A percentile compares a stretch with the other conserved stretches of the same genome.
Evolutionary conservation across 1,140 invertebrate species (phyloP).

Genomic region (Bradysia coprophila): DNA sequence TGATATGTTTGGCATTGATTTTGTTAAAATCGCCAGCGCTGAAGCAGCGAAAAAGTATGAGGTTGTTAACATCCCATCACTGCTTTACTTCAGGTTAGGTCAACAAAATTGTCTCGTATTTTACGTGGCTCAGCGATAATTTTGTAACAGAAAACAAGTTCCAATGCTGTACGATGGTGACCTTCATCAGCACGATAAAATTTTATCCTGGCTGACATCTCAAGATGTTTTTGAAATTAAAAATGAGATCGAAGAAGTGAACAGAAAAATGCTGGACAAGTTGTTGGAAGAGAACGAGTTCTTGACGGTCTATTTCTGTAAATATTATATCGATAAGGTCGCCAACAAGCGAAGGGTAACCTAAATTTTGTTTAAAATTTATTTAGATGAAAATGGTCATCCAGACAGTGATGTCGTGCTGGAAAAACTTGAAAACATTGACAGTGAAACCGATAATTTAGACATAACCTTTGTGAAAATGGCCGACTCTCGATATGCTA

Average conservation of each 20-base stretch:
- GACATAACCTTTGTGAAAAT: slow-evolving; percentile 93
- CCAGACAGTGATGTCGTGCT: slow-evolving; percentile 60
- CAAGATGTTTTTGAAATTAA: slow-evolving; percentile 91
- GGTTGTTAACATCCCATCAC: slow-evolving; percentile 61
- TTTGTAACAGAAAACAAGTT: slow-evolving; percentile 40
- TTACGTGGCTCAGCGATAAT: background rate
- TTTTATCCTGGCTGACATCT: slow-evolving; percentile 77
- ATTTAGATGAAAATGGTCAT: slow-evolving; percentile 57
- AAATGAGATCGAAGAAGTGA: slow-evolving; percentile 93
- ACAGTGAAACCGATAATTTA: slow-evolving; percentile 82
- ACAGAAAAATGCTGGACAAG: slow-evolving; percentile 88
- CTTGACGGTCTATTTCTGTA: slow-evolving; percentile 88
- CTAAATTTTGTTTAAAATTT: slow-evolving; percentile 1
- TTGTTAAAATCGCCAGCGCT: slow-evolving; percentile 78
- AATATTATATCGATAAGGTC: slow-evolving; percentile 23
- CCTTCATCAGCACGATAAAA: slow-evolving; percentile 65
- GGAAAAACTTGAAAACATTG: slow-evolving; percentile 76
- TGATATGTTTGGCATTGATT: slow-evolving; percentile 83
- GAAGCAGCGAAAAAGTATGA: slow-evolving; percentile 67
- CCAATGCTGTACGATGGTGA: slow-evolving; percentile 86
- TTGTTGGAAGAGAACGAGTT: slow-evolving; percentile 87
- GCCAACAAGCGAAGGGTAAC: background rate
- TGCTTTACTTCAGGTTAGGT: slow-evolving; percentile 62
- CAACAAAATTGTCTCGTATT: background rate
- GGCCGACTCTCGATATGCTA: slow-evolving; percentile 73